phyloP scores from a whole-genome alignment of 1,140 invertebrate species.

The Calliopsis andreniformis region DNA sequence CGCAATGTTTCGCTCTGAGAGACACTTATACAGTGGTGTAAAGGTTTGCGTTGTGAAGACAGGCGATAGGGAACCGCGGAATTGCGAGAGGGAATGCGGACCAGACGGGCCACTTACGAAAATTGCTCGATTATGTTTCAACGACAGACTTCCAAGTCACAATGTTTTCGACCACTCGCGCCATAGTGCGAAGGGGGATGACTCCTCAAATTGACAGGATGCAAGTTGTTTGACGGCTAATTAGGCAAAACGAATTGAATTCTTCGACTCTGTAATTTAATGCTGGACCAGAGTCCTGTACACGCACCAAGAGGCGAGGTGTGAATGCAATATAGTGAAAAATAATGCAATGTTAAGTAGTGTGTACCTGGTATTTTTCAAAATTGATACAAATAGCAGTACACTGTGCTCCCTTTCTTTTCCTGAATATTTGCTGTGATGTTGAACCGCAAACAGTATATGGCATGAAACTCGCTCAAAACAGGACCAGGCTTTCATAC shows the following conservation, averaged over 20 bases:
- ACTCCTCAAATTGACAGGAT: slow-evolving; percentile 13
- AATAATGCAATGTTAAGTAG: too few species aligned
- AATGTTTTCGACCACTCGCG: not conserved
- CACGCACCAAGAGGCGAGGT: too few species aligned
- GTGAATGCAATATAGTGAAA: too few species aligned
- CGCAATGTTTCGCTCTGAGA: slow-evolving; percentile 5
- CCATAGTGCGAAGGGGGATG: slow-evolving; percentile 12
- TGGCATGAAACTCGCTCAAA: not conserved
- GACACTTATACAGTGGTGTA: not conserved
- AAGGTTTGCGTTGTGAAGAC: not conserved
- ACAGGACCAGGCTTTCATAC: not conserved
- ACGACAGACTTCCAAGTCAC: not conserved
- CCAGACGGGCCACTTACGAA: not conserved
- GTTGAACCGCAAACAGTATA: too few species aligned
- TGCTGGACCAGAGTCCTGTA: not conserved
- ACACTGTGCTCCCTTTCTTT: not conserved
- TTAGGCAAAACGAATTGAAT: slow-evolving; percentile 40
- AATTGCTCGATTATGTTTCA: slow-evolving; percentile 16
- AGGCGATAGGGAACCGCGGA: not conserved
- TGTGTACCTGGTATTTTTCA: too few species aligned
- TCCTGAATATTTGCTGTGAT: too few species aligned
- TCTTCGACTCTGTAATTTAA: slow-evolving; percentile 7
- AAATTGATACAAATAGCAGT: too few species aligned
- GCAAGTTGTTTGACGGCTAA: slow-evolving; percentile 27
- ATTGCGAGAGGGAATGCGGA: not conserved